Base-by-base conservation (phyloP, 23 tunicate genomes). In the Ciona savignyi region DNA sequence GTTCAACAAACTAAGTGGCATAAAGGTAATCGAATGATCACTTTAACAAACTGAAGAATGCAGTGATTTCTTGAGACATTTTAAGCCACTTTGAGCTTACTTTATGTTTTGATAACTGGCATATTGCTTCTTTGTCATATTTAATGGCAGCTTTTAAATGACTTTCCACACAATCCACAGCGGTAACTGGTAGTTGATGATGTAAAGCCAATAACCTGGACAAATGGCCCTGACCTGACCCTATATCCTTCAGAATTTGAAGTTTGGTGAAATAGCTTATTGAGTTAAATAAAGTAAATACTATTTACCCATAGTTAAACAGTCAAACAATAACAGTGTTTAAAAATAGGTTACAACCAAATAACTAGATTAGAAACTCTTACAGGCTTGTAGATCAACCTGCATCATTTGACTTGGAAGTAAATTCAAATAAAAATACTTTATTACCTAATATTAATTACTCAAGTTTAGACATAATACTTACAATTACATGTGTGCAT, bases 141-240 rank as follows among this genome's bases (percentile, higher is more conserved):
- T 34, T 48, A 49, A 65, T 26, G 22, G 90, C 90, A 35, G 24
- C 51, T 62, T 30, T 65, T 30, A 78, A 49, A 31, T 23, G 63
- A 23, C 30, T 29, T 9, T 63, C 68, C 26, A 70, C 77, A 27
- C 27, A 28, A 27, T 85, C 90, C 29, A 85, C 30, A 0, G 90
- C 60, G 26, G 71, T 65, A 2, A 85, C 83, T 11, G 77, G 74
- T 30, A 85, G 31, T 42, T 62, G 69, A 73, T 42, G 51, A 0
- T 73, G 66, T 9, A 85, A 22, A 35, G 85, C 70, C 21, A 85
- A 67, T 23, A 85, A 6, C 3, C 90, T 77, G 23, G 90, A 85
- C n/a, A 85, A 66, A 73, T 85, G 90, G 1, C 90, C 90, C 32
- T 85, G 90, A 21, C 90, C 90, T 27, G 90, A 65, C 6, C 90